Percentiles rank a stretch among this genome's conserved stretches.
Conservation (phyloP, 2,797 vertebrate species). For the Setipinna tenuifilis region DNA sequence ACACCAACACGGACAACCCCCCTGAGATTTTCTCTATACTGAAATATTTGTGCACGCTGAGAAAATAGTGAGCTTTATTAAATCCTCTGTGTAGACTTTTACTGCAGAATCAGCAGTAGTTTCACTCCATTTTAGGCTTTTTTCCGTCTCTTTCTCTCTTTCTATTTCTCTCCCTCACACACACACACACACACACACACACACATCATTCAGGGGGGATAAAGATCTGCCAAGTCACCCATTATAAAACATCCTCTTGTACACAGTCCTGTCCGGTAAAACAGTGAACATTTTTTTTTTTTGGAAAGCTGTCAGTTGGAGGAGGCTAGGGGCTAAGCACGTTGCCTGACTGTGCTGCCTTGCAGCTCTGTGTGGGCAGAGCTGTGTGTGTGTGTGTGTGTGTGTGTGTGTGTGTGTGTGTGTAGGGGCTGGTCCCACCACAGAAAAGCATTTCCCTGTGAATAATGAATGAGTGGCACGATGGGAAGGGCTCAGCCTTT, state of each 20-base stretch:
- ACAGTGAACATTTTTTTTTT: neutral
- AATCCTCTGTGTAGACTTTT: neutral
- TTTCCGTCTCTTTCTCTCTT: neutral
- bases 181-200: neutral
- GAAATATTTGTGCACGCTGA: neutral
- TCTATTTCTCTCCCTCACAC: neutral
- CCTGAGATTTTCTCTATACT: neutral
- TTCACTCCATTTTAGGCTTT: neutral
- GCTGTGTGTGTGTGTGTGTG: neutral
- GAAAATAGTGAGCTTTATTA: neutral
- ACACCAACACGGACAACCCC: neutral
- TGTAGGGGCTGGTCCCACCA: neutral
- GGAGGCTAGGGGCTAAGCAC: neutral
- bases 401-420: neutral
- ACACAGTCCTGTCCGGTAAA: neutral
- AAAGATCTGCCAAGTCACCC: neutral
- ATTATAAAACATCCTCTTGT: neutral
- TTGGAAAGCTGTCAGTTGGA: neutral
- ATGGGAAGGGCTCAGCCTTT: constrained; percentile 44
- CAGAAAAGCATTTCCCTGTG: constrained; percentile 55
- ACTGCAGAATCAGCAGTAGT: neutral
- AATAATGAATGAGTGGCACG: constrained; percentile 59
- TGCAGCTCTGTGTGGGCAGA: neutral
- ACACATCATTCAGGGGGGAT: neutral
- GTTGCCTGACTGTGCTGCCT: neutral